These are phyloP conservation scores for Glyptemys insculpta DNA, from an alignment of 2,797 vertebrate genomes.

Conservation along the genomic window DNA sequence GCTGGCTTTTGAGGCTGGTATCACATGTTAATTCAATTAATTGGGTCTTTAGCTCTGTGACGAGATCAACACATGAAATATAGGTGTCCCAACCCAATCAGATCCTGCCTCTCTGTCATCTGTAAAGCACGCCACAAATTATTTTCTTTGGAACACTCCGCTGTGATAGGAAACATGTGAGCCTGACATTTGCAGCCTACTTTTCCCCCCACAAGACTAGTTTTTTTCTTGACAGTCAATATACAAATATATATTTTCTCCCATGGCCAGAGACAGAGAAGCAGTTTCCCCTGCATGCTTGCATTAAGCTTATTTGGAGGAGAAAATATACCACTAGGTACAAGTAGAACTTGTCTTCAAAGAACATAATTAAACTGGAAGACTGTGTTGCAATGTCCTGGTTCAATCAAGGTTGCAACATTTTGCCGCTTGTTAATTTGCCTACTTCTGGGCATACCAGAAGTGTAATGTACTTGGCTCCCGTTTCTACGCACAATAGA, in stretches of 20 bases:
- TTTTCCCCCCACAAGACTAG: background rate
- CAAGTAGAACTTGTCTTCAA: background rate
- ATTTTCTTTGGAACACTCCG: background rate
- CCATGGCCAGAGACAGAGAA: background rate
- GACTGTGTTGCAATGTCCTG: background rate
- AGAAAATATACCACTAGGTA: background rate
- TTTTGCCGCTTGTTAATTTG: slow-evolving; percentile 18
- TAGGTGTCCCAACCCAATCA: slow-evolving; percentile 20
- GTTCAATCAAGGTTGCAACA: background rate
- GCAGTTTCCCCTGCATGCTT: background rate
- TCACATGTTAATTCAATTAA: slow-evolving; percentile 57
- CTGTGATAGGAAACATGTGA: background rate
- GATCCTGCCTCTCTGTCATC: background rate
- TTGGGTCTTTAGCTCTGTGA: slow-evolving; percentile 35
- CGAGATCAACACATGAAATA: background rate
- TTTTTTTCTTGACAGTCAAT: background rate
- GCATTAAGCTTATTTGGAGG: background rate
- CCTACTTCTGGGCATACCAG: background rate
- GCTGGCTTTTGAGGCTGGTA: slow-evolving; percentile 7
- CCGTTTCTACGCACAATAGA: slow-evolving; percentile 32
- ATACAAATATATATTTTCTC: background rate
- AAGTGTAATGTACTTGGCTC: background rate
- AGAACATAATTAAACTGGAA: background rate
- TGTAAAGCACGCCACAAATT: background rate
- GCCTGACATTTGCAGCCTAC: background rate